phyloP scores from a whole-genome alignment of 2,888 invertebrate species.

The Diarsia mendica region DNA sequence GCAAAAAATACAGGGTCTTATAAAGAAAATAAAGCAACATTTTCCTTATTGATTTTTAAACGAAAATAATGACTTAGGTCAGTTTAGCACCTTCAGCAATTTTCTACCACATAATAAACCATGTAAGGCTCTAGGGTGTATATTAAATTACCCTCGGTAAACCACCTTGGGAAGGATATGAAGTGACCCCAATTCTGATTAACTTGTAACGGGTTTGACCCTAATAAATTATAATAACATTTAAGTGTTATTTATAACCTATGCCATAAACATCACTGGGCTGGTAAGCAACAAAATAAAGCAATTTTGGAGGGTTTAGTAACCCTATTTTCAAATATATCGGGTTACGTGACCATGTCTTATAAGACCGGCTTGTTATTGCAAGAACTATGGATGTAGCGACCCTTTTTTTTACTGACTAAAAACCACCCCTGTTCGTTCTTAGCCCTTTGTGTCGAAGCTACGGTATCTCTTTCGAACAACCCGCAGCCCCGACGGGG shows the following conservation, averaged over 20 bases:
- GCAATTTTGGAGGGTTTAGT: conserved; percentile 12
- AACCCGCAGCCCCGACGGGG: no score
- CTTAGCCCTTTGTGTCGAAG: no score
- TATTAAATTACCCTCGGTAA: conserved; percentile 36
- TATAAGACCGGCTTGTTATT: neutral
- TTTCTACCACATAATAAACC: conserved; percentile 6
- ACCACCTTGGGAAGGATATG: conserved; percentile 11
- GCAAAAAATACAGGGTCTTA: neutral
- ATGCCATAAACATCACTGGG: conserved; percentile 10
- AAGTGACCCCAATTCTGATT: conserved; percentile 48
- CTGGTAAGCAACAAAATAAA: conserved; percentile 14
- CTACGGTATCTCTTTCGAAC: no score
- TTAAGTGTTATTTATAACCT: conserved; percentile 46
- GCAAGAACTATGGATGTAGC: neutral
- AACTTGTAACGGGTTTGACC: conserved; percentile 48
- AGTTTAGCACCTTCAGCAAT: neutral
- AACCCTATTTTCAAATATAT: neutral
- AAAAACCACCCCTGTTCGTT: no score
- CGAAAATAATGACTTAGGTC: neutral
- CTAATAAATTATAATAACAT: conserved; percentile 52
- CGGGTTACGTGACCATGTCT: neutral
- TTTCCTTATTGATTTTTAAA: neutral
- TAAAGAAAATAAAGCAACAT: neutral
- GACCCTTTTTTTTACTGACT: no score
- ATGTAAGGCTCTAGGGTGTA: neutral